Base-by-base conservation (phyloP, 2,113 vertebrate genomes). In the Nesoenas mayeri region DNA sequence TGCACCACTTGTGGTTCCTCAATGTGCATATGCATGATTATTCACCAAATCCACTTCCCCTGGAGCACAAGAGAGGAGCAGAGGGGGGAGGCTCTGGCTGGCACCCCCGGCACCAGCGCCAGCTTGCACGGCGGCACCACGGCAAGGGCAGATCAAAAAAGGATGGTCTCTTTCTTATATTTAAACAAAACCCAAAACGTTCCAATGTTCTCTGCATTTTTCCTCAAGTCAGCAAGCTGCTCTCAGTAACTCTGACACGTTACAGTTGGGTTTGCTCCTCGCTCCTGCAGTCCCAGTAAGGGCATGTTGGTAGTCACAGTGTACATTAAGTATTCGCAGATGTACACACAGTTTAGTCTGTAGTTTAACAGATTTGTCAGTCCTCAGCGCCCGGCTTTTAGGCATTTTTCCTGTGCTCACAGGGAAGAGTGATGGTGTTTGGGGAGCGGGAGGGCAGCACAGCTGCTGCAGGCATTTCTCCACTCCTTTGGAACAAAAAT, bases 391-490 rank as follows among this genome's bases (percentile, higher is more conserved):
- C 32, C 4, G 1, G 11, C 48, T 48, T 29, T 7, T 8, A 6
- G 48, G 26, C 7, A 0, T 57, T 57, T 87, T 21, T 44, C 12
- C 65, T 0, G 0, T 86, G 65, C 75, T 81, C 29, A 7, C 47
- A 26, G 16, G 25, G 18, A 21, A 12, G 11, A 4, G 15, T 16
- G 6, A 5, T 53, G 0, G 0, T 25, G 19, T 53, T 3, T 48
- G 89, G 21, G 48, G 34, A 56, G 57, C 1, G 2, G 53, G 31
- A 44, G 77, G 29, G 36, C 4, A 25, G 60, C 38, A 6, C 50
- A 15, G 71, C 51, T 42, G 36, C 36, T 14, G 36, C 48, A 62
- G 47, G 16, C 8, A 2, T 40, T 47, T 70, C 21, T 17, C 38
- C 42, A 4, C 21, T n/a, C 22, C 32, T 44, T 20, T 11, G 6